Conservation (phyloP, 2,113 vertebrate species). For the Oryzias curvinotus region DNA sequence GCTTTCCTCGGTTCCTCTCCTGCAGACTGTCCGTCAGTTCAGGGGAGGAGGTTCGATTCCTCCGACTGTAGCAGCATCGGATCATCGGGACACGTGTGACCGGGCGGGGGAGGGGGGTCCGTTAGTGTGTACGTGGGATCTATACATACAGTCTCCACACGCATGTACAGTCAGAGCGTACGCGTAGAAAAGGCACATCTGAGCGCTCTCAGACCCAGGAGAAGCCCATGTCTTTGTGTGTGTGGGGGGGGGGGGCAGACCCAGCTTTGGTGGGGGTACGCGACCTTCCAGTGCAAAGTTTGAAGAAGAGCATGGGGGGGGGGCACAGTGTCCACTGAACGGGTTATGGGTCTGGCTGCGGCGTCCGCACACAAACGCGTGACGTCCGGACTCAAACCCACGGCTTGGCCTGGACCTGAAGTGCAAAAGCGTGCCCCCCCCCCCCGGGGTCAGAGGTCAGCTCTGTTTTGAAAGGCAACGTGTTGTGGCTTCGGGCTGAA, state of each 20-base stretch:
- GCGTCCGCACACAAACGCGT: no score
- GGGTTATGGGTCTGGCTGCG: slow-evolving; percentile 29
- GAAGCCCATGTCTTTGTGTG: slow-evolving; percentile 24
- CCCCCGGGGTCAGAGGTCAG: slow-evolving; percentile 69
- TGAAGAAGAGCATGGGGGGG: slow-evolving; percentile 28
- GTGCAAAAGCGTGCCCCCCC: no score
- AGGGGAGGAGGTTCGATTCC: slow-evolving; percentile 62
- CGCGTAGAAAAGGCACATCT: slow-evolving; percentile 88
- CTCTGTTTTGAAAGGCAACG: slow-evolving; percentile 81
- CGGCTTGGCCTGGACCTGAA: no score
- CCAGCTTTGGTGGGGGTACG: slow-evolving; percentile 41
- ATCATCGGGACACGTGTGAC: slow-evolving; percentile 71
- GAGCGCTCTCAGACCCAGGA: slow-evolving; percentile 61
- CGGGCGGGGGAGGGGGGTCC: slow-evolving; percentile 62
- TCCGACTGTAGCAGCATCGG: slow-evolving; percentile 72
- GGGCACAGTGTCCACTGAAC: slow-evolving; percentile 62
- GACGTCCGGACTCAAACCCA: no score
- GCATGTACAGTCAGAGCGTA: slow-evolving; percentile 79
- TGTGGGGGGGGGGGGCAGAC: slow-evolving; percentile 18
- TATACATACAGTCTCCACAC: slow-evolving; percentile 89
- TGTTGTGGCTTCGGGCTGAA: slow-evolving; percentile 61
- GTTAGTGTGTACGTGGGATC: slow-evolving; percentile 81
- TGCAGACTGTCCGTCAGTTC: slow-evolving; percentile 82
- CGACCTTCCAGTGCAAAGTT: slow-evolving; percentile 53
- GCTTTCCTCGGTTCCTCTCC: slow-evolving; percentile 59